Conservation (phyloP, 2,888 invertebrate species). For the Eupithecia subfuscata region DNA sequence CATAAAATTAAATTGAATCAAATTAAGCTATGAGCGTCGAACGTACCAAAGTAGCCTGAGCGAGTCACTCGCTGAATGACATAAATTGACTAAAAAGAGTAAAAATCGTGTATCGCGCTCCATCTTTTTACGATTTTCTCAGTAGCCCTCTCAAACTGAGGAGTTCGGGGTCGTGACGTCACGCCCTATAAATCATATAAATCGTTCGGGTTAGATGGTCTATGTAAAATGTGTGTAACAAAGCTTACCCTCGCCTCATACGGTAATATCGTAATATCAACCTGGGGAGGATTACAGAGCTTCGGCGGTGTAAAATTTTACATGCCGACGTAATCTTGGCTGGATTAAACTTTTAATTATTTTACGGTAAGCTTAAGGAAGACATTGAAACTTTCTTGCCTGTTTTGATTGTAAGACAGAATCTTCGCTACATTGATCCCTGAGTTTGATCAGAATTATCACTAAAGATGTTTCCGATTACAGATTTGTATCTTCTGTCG, state of each 20-base stretch:
- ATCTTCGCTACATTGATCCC: neutral
- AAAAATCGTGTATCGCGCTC: neutral
- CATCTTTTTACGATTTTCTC: constrained; percentile 30
- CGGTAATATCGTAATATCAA: constrained; percentile 34
- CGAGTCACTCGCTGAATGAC: neutral
- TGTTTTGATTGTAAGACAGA: neutral
- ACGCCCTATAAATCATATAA: constrained; percentile 75
- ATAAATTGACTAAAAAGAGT: neutral
- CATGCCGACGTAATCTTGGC: constrained; percentile 21
- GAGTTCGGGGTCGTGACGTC: constrained; percentile 63
- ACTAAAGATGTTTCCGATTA: neutral
- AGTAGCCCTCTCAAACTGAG: constrained; percentile 38
- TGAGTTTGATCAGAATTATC: neutral
- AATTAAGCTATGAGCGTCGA: neutral
- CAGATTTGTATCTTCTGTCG: neutral
- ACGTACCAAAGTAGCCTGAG: neutral
- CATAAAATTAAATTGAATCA: too few relatives aligned
- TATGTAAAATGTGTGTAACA: constrained; percentile 56
- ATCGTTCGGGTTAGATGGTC: constrained; percentile 62
- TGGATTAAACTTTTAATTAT: constrained; percentile 12
- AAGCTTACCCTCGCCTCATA: constrained; percentile 35
- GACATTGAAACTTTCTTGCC: neutral
- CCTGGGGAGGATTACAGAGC: constrained; percentile 29
- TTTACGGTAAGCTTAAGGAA: neutral
- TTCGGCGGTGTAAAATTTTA: constrained; percentile 26